Evolutionary conservation across 1,140 invertebrate genomes (phyloP), one percentile per base, ranked within the genome.

Genomic region (Drosophila nikananu): DNA sequence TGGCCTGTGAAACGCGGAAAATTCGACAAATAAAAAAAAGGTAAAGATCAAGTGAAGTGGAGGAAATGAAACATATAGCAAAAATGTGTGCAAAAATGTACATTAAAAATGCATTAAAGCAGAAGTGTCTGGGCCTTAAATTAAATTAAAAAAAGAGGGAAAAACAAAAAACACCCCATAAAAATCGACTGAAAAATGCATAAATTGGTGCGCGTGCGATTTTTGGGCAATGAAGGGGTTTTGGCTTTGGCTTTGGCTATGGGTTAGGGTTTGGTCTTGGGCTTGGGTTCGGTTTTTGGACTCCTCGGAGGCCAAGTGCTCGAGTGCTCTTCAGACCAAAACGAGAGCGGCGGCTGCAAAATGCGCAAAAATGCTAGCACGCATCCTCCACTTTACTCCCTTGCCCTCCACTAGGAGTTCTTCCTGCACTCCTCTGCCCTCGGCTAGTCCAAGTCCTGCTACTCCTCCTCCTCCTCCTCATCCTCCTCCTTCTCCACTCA

Each of bases 201-300:
- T 83, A 73, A 81, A 77, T 73, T 78, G 70, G 70, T 66, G 70
- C 84, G 82, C 84, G 84, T 90, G 86, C 84, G 78, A 74, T 78
- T 80, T 48, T 76, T 78, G n/a, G 68, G 46, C 46, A 46, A 42
- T 58, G 32, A 37, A 37, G 12, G 17, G 52, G 52, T 39, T 54
- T 39, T 12, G 30, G 61, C 48, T 49, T 19, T 52, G 23, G 23
- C 23, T 57, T 62, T 57, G 12, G 51, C 19, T 35, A 21, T 58
- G 12, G 32, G 27, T 23, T 52, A 30, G 35, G 32, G 32, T 12
- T 13, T 37, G 4, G 1, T 5, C 27, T 30, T 30, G 30, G 30
- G 8, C 9, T 17, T 39, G 37, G 37, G 6, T 17, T 39, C 8
- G 30, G 66, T 30, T 39, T 37, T 35, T 25, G 49, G 23, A 44